Conservation (phyloP, 2,113 vertebrate genomes). For the Siphamia tubifer region DNA sequence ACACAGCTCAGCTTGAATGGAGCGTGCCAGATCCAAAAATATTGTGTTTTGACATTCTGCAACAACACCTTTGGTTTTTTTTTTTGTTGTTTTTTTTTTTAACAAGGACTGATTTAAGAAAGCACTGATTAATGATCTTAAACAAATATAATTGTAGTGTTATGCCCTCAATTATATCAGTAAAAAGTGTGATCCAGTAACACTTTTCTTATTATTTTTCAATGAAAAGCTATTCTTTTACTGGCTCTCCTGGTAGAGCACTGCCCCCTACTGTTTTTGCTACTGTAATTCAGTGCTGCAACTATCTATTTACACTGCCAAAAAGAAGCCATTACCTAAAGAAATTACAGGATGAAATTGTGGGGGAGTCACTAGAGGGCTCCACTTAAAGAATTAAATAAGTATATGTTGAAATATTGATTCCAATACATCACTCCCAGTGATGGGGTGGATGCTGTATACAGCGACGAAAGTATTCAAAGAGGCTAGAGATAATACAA, state of each 20-base stretch:
- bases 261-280: conserved; percentile 70
- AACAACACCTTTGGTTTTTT: background rate
- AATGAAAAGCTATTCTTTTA: background rate
- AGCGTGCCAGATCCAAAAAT: conserved; percentile 11
- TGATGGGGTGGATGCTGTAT: background rate
- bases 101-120: conserved; percentile 14
- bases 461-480: background rate
- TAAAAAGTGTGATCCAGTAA: background rate
- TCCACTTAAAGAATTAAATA: no score
- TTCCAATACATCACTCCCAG: background rate
- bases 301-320: background rate
- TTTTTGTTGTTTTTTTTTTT: no score
- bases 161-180: no score
- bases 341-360: no score
- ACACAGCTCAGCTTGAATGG: conserved; percentile 30
- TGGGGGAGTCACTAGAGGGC: no score
- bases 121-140: background rate
- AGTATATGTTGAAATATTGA: background rate
- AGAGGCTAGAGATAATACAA: background rate
- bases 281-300: background rate
- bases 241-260: conserved; percentile 57
- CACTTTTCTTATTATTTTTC: background rate
- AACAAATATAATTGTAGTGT: no score
- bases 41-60: conserved; percentile 24
- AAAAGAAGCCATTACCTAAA: no score